A percentile compares a stretch with the other conserved stretches of the same genome.
These are phyloP conservation scores for Kryptopterus vitreolus DNA, from an alignment of 2,797 vertebrate species.

Conservation along the genomic window DNA sequence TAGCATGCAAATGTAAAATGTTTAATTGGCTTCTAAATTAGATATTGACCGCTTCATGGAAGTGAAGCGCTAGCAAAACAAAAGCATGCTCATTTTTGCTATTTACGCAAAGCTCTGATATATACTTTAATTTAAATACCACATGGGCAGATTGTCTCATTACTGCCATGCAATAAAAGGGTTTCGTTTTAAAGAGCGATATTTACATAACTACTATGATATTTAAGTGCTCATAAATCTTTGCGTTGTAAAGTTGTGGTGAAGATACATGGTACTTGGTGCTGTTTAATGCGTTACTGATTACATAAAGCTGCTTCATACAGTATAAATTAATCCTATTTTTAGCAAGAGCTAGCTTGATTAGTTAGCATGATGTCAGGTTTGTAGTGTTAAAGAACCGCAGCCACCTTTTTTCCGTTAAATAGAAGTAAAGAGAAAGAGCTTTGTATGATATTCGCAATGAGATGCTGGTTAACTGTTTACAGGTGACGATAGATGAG, in stretches of 20 bases:
- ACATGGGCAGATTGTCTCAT: background rate
- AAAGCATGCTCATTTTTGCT: background rate
- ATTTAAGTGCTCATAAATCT: background rate
- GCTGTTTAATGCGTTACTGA: background rate
- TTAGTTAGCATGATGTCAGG: background rate
- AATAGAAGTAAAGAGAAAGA: background rate
- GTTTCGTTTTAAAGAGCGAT: too few species aligned
- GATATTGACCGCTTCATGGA: conserved; percentile 13
- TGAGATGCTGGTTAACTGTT: background rate
- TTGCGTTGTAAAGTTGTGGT: background rate
- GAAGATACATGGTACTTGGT: background rate
- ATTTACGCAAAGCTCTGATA: background rate
- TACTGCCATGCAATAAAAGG: background rate
- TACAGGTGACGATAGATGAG: background rate
- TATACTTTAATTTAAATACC: background rate
- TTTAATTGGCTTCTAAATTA: background rate
- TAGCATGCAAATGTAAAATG: background rate
- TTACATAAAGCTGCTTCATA: background rate
- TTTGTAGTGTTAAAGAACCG: background rate
- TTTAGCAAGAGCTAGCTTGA: background rate
- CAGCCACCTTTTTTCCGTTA: background rate
- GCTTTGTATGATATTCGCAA: background rate
- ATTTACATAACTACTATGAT: background rate
- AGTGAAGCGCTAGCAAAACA: background rate
- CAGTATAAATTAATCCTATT: background rate